Evolutionary conservation across 92 coral and sea anemone species (phyloP), one percentile per base, ranked within the genome.

Genomic region (Desmophyllum pertusum): DNA sequence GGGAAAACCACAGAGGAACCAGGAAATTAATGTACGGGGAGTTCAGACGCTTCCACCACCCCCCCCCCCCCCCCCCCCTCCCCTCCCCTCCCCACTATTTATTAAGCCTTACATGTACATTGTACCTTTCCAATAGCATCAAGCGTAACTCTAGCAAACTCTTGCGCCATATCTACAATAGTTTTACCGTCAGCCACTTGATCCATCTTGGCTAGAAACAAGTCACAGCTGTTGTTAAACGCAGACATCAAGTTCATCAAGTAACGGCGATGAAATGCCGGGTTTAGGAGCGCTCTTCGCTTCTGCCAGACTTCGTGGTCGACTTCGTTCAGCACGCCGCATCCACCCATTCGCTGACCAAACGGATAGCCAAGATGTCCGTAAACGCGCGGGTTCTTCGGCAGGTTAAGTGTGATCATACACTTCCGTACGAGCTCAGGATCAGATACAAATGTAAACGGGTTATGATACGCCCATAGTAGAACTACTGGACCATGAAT

Each of bases 211-310:
- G 77, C 83, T 86, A 94, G 83, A 74, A 95, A 95, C 57, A 85
- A 75, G 62, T 92, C 94, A 76, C 95, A 93, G 75, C 85, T 89
- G 31, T 53, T 68, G 68, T 95, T 95, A 53, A 95, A 95, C 15
- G 91, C 86, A 8, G 59, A 73, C 95, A 94, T 94, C 66, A 94
- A 77, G 63, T 95, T 89, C 94, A 87, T 91, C 80, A 95, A 76
- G 38, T 86, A 88, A n/a, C 86, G 90, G 51, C 98, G 87, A 80
- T 95, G 98, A 76, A 95, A 95, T 14, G 98, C 98, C 33, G 97
- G 98, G 39, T 95, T 93, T 23, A 95, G 83, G 61, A 88, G 62
- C 9, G 83, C 92, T 33, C 98, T 89, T 70, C 85, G 89, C 71
- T 86, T 82, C 59, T 90, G 89, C 98, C 98, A 95, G 8, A 86